Evolutionary conservation across 2,797 vertebrate species (phyloP).

Genomic region (Potorous gilbertii): DNA sequence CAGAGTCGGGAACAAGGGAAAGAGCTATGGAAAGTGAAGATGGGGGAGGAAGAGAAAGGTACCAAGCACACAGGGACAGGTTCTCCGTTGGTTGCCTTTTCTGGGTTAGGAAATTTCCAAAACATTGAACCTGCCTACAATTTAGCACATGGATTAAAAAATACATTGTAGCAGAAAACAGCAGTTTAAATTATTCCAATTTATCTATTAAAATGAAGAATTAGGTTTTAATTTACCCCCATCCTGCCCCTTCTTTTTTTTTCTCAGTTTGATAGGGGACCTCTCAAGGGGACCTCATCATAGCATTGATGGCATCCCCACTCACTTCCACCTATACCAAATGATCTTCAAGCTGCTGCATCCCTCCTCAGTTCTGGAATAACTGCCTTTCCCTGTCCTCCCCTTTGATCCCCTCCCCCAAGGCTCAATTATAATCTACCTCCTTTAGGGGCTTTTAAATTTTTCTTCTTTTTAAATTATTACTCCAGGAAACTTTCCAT

Average conservation of each 20-base stretch:
- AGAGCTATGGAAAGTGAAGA: neutral
- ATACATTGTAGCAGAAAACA: neutral
- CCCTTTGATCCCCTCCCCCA: neutral
- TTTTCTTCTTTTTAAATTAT: neutral
- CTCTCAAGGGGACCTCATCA: neutral
- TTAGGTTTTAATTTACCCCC: neutral
- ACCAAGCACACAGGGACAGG: neutral
- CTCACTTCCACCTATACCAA: neutral
- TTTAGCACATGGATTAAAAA: neutral
- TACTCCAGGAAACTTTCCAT: neutral
- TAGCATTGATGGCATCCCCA: neutral
- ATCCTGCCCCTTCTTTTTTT: neutral
- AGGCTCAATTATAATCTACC: neutral
- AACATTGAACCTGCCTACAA: neutral
- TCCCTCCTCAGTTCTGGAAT: neutral
- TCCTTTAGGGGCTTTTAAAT: neutral
- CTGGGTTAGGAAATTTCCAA: neutral
- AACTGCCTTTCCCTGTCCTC: neutral
- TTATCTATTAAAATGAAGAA: neutral
- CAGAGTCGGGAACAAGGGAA: neutral
- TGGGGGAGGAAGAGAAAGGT: neutral
- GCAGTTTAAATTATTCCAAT: neutral
- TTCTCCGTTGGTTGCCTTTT: neutral
- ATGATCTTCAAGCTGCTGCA: neutral
- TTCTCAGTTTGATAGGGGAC: neutral